A percentile compares a stretch with the other conserved stretches of the same genome.
Evolutionary conservation across 2,113 vertebrate genomes (phyloP).

Genomic region (Ariopsis seemanni): DNA sequence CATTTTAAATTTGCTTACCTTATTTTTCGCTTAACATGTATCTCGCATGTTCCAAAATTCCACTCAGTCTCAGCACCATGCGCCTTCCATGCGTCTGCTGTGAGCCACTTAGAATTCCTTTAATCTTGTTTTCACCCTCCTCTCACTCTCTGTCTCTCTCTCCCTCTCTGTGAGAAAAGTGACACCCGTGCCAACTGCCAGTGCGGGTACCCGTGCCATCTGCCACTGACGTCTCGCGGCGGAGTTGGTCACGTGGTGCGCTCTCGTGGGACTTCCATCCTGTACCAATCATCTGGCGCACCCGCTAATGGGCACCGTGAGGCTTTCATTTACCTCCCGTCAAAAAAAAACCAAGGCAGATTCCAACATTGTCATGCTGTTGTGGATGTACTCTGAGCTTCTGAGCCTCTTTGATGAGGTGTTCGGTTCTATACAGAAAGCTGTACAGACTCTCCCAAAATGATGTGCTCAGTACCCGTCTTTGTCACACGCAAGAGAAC

Average conservation of each 20-base stretch:
- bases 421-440: slow-evolving; percentile 7
- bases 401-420: not conserved
- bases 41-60: slow-evolving; percentile 85
- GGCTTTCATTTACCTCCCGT: slow-evolving; percentile 96
- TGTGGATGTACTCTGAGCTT: slow-evolving; percentile 34
- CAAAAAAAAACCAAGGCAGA: slow-evolving; percentile 73
- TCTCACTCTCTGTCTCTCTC: slow-evolving; percentile 80
- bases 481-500: slow-evolving; percentile 3
- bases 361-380: slow-evolving; percentile 68
- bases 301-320: slow-evolving; percentile 97
- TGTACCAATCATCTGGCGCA: slow-evolving; percentile 98
- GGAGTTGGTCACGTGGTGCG: slow-evolving; percentile 91
- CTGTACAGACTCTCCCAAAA: not conserved
- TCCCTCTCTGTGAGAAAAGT: slow-evolving; percentile 86
- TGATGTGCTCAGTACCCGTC: not conserved
- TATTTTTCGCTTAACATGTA: slow-evolving; percentile 81
- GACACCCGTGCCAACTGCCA: slow-evolving; percentile 99
- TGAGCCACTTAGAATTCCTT: slow-evolving; percentile 77
- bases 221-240: slow-evolving; percentile 99
- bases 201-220: slow-evolving; percentile 99
- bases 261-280: slow-evolving; percentile 94
- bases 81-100: slow-evolving; percentile 79
- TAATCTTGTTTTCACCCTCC: slow-evolving; percentile 67
- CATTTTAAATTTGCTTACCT: slow-evolving; percentile 75
- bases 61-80: slow-evolving; percentile 79